Conservation (phyloP, 2,888 invertebrate species). For the Orchesella flavescens region DNA sequence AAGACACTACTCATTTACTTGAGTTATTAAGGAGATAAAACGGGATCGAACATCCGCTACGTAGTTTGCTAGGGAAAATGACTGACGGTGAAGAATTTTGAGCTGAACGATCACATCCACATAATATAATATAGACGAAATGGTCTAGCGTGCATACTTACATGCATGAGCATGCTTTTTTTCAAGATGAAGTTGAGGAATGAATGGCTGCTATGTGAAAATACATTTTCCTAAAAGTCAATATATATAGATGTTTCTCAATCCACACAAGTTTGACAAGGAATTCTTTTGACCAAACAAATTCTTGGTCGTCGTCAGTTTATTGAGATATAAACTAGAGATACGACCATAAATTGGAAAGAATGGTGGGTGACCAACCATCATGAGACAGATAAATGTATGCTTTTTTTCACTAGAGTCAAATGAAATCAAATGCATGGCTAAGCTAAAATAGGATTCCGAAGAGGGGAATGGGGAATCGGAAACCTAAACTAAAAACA, state of each 20-base stretch:
- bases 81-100: too few species aligned
- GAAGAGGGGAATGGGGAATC: background rate
- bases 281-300: background rate
- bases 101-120: too few species aligned
- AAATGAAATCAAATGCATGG: slow-evolving; percentile 55
- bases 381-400: slow-evolving; percentile 2
- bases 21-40: slow-evolving; percentile 17
- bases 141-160: too few species aligned
- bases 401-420: slow-evolving; percentile 2
- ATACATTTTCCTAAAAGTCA: background rate
- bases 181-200: background rate
- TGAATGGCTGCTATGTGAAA: background rate
- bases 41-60: background rate
- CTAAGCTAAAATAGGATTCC: slow-evolving; percentile 7
- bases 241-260: background rate
- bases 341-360: slow-evolving; percentile 10
- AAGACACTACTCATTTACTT: background rate
- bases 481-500: slow-evolving; percentile 4
- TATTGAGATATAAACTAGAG: slow-evolving; percentile 10
- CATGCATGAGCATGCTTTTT: too few species aligned
- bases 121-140: too few species aligned
- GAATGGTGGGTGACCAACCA: slow-evolving; percentile 7
- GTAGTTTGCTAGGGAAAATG: too few species aligned
- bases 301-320: background rate
- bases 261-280: background rate